These are phyloP conservation scores for Mimachlamys varia DNA, from an alignment of 2,888 invertebrate species.

Conservation along the genomic window DNA sequence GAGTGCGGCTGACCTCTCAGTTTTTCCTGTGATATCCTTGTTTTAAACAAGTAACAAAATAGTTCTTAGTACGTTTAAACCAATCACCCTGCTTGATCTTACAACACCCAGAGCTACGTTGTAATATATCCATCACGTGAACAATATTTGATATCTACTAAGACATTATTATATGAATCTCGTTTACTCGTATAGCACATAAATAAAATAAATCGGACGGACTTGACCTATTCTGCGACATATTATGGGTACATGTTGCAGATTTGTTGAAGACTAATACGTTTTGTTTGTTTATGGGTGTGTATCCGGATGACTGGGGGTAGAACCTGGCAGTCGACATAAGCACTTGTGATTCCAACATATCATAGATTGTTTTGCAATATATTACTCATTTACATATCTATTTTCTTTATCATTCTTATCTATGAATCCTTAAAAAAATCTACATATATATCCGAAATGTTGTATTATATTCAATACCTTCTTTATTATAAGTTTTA, in stretches of 20 bases:
- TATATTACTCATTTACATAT: not conserved
- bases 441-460: not conserved
- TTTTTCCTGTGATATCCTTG: not conserved
- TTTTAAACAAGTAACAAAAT: not conserved
- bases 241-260: too few relatives aligned
- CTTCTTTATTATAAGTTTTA: too few relatives aligned
- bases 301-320: not conserved
- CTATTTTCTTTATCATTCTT: not conserved
- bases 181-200: not conserved
- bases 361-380: not conserved
- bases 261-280: too few relatives aligned
- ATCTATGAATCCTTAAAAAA: not conserved
- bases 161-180: not conserved
- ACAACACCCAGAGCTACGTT: not conserved
- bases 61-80: not conserved
- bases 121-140: not conserved
- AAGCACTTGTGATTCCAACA: slow-evolving; percentile 8
- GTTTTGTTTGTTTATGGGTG: too few relatives aligned
- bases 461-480: too few relatives aligned
- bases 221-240: too few relatives aligned
- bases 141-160: not conserved
- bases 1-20: not conserved
- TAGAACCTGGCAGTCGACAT: not conserved
- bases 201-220: not conserved
- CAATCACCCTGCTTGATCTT: not conserved